These are phyloP conservation scores for Leucoraja erinaceus DNA, from an alignment of 2,113 vertebrate species.

Conservation along the genomic window DNA sequence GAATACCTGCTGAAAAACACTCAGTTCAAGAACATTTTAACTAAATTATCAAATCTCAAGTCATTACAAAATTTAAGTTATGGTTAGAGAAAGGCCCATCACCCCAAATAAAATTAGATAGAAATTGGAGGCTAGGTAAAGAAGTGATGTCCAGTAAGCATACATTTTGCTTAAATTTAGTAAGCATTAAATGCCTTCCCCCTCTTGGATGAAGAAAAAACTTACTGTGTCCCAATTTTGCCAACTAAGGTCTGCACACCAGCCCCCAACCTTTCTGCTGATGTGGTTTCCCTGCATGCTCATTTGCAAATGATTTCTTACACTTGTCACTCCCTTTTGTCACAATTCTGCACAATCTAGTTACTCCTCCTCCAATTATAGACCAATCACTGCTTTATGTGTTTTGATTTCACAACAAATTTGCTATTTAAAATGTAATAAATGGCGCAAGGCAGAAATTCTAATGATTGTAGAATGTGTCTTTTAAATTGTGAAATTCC, in stretches of 20 bases:
- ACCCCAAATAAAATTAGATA: background rate
- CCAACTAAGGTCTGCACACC: background rate
- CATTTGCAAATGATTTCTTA: background rate
- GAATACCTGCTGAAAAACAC: background rate
- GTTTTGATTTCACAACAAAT: background rate
- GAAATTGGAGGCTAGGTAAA: background rate
- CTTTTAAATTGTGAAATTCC: background rate
- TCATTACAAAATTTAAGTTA: background rate
- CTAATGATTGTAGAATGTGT: background rate
- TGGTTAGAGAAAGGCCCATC: background rate
- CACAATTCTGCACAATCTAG: background rate
- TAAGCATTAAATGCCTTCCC: background rate
- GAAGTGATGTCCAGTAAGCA: background rate
- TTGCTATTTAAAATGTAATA: background rate
- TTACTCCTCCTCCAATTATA: background rate
- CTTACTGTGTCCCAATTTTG: background rate
- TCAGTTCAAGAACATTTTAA: background rate
- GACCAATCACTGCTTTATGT: background rate
- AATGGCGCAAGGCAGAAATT: background rate
- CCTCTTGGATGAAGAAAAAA: background rate
- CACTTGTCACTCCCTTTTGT: too few species aligned
- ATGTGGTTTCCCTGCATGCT: too few species aligned
- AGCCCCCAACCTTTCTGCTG: background rate
- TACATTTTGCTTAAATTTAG: too few species aligned
- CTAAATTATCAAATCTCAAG: background rate